Conservation (phyloP, 2,113 vertebrate genomes). For the Phoenicopterus ruber region DNA sequence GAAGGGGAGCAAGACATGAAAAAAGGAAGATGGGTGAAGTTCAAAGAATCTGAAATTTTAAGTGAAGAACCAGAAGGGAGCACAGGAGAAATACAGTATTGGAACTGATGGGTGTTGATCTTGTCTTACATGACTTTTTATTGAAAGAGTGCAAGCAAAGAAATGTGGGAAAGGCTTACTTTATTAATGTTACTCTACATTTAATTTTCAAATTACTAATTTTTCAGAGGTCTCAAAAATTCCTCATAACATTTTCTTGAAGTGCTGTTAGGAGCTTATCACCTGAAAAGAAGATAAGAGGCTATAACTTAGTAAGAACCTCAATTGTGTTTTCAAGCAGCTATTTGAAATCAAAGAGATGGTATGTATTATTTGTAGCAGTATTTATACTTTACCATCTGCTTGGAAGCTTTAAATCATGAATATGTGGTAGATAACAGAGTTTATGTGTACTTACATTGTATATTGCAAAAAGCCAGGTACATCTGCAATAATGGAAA, state of each 20-base stretch:
- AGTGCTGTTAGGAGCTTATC: background rate
- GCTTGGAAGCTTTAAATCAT: constrained; percentile 1
- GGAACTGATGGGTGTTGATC: background rate
- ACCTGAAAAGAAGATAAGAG: background rate
- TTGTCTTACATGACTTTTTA: background rate
- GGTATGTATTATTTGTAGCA: background rate
- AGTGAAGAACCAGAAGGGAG: background rate
- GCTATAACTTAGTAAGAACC: background rate
- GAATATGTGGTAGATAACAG: background rate
- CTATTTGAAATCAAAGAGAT: background rate
- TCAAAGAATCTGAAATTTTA: background rate
- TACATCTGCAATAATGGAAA: background rate
- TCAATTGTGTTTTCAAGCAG: background rate
- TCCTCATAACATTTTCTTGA: background rate
- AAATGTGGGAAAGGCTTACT: background rate
- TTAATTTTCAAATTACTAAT: background rate
- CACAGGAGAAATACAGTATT: background rate
- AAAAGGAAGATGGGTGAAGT: background rate
- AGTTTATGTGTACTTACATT: background rate
- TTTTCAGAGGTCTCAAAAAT: background rate
- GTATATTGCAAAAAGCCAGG: background rate
- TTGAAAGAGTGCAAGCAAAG: background rate
- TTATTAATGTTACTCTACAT: background rate
- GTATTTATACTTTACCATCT: background rate
- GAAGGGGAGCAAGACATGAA: background rate